phyloP scores from a whole-genome alignment of 2,113 vertebrate genomes.

The Hippolais icterina region DNA sequence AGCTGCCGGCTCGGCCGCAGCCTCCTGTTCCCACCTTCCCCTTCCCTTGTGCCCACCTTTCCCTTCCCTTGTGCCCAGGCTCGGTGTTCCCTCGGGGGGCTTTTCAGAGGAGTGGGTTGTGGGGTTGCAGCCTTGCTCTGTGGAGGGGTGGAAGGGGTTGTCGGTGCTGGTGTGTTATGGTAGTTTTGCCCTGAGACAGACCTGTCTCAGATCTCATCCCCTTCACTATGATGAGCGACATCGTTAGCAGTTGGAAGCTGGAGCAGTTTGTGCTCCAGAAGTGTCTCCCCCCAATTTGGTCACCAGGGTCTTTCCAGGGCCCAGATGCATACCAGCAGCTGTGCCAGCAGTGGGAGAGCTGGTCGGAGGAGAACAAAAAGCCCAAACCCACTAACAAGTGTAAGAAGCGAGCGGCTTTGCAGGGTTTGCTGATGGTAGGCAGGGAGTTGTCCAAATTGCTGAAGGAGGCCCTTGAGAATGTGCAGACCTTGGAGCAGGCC shows the following conservation, averaged over 20 bases:
- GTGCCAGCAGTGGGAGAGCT: constrained; percentile 65
- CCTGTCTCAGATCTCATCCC: accelerated
- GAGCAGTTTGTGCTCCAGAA: constrained; percentile 67
- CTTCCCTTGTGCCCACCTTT: neutral
- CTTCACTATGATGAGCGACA: constrained; percentile 21
- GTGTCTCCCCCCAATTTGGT: constrained; percentile 49
- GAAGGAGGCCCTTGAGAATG: constrained; percentile 47
- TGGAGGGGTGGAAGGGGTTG: neutral
- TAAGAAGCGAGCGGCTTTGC: constrained; percentile 55
- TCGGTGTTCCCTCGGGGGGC: accelerated
- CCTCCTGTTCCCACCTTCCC: neutral
- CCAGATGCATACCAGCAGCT: constrained; percentile 49
- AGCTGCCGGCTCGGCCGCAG: accelerated
- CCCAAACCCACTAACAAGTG: constrained; percentile 59
- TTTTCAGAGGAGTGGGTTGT: accelerated
- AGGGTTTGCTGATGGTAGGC: constrained; percentile 58
- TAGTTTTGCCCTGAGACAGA: neutral
- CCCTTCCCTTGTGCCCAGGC: neutral
- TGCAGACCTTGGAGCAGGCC: constrained; percentile 39
- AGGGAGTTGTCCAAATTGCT: constrained; percentile 52
- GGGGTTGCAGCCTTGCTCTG: neutral
- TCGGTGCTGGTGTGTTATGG: neutral
- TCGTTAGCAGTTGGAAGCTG: constrained; percentile 56
- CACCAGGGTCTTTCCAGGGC: constrained; percentile 41
- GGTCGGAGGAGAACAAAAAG: constrained; percentile 53